These are phyloP conservation scores for Cisticola juncidis DNA, from an alignment of 2,113 vertebrate genomes.

Conservation along the genomic window DNA sequence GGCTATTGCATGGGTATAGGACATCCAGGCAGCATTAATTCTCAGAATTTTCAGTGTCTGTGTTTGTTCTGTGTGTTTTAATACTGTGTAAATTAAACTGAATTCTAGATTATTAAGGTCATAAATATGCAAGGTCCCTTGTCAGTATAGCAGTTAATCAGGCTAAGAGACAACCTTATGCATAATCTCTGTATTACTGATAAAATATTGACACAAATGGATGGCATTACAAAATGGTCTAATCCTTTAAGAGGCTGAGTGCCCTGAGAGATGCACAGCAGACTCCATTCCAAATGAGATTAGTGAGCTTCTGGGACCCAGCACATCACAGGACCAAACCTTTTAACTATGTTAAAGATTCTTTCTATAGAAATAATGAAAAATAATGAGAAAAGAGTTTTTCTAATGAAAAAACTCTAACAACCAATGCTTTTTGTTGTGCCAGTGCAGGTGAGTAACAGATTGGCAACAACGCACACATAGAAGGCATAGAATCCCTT, in stretches of 20 bases:
- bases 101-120: background rate
- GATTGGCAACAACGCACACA: background rate
- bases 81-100: background rate
- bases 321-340: background rate
- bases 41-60: background rate
- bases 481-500: too few relatives aligned
- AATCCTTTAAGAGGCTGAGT: background rate
- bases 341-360: background rate
- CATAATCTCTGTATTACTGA: constrained; percentile 14
- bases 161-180: background rate
- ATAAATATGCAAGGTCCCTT: background rate
- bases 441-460: background rate
- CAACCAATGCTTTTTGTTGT: background rate
- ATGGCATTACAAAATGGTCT: background rate
- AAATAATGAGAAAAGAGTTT: too few relatives aligned
- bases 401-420: background rate
- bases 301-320: background rate
- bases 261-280: background rate
- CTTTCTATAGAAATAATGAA: background rate
- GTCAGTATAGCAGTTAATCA: background rate
- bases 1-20: too few relatives aligned
- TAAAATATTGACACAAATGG: constrained; percentile 4
- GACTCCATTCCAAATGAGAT: background rate
- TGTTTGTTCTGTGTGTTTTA: background rate
- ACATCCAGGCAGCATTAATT: background rate